phyloP scores from a whole-genome alignment of 2,113 vertebrate genomes.

The Zonotrichia leucophrys region DNA sequence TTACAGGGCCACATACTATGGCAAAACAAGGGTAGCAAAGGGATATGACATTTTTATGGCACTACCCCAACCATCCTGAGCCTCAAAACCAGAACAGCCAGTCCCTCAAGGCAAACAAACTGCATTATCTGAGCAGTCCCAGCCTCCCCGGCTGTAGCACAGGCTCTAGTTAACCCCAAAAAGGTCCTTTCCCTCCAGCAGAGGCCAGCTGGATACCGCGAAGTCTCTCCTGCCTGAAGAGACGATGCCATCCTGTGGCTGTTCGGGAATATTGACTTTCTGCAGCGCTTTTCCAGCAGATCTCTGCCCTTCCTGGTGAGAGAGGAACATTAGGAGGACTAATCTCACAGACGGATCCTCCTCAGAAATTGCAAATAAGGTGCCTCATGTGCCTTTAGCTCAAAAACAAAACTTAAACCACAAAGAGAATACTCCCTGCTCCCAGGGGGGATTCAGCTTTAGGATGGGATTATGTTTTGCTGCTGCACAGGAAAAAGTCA shows the following conservation, averaged over 20 bases:
- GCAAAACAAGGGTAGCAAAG: background rate
- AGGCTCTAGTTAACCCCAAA: background rate
- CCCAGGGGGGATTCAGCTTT: background rate
- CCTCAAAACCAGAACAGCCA: conserved; percentile 1
- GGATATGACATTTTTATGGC: background rate
- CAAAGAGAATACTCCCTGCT: background rate
- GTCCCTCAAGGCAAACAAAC: conserved; percentile 9
- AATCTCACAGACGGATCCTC: background rate
- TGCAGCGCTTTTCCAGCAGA: background rate
- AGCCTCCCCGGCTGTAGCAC: background rate
- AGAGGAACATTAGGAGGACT: background rate
- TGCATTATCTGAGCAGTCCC: background rate
- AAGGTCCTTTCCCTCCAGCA: background rate
- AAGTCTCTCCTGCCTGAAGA: background rate
- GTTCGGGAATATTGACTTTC: background rate
- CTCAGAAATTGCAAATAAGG: background rate
- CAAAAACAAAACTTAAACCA: background rate
- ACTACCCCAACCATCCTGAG: background rate
- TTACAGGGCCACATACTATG: background rate
- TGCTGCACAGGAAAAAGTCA: background rate
- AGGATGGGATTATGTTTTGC: background rate
- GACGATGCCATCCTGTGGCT: conserved; percentile 35
- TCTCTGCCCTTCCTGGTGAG: background rate
- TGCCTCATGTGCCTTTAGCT: background rate
- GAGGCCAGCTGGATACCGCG: background rate